Evolutionary conservation across 2,113 vertebrate species (phyloP), one percentile per base, ranked within the genome.

Genomic region (Cygnus atratus): DNA sequence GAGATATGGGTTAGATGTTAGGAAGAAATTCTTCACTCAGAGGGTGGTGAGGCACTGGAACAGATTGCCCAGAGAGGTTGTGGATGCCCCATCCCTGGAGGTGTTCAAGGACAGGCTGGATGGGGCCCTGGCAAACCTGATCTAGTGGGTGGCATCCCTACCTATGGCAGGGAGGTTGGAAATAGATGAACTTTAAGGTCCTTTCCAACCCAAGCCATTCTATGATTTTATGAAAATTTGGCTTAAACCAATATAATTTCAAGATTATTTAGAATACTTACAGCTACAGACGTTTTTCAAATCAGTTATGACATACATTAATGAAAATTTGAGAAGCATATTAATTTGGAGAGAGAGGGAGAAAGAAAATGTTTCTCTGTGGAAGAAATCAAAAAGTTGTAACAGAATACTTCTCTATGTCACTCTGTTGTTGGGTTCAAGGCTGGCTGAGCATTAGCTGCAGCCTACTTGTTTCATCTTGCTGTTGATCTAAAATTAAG

Each of bases 241-340:
- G 41, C 94, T 97, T 96, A 92, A 94, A 96, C 61, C 50, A 71
- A 72, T 84, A 82, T 75, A 87, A 91, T 88, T 66, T 75, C 43
- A 54, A 55, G 59, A 17, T 76, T 92, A 77, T 85, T 52, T 88
- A 91, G 88, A 96, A 80, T 93, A 91, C 37, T 95, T 77, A 48
- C 8, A 94, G 88, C 89, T 59, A 78, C 39, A 68, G 17, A 19
- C 93, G 46, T 57, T 58, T 93, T 91, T 78, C 87, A 94, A 58
- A 66, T 76, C 48, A 95, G 63, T 88, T 91, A 75, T 63, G 67
- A 71, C 35, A 75, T 82, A 73, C 33, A 58, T 50, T 66, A 94
- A 72, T 77, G 63, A 92, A 93, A 93, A 48, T 77, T 83, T 88
- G 93, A 73, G 62, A 90, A 92, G 68, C 77, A 35, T 20, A 61